Evolutionary conservation across 1,140 invertebrate genomes (phyloP), one percentile per base, ranked within the genome.

Genomic region (Probaryconus sp.): DNA sequence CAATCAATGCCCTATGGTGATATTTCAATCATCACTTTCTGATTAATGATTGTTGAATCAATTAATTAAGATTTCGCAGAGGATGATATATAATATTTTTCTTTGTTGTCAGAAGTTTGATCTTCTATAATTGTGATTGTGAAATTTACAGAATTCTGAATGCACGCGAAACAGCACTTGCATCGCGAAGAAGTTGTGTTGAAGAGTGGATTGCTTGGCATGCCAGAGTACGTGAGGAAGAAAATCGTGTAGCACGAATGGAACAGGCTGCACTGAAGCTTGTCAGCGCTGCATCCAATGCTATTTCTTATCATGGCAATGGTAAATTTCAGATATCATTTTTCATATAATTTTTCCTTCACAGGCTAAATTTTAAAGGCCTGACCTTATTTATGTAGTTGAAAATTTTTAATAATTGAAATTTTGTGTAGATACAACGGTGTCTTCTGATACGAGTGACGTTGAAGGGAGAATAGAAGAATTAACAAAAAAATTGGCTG

Each of bases 171-270:
- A 79, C 83, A 38, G 84, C 83, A 56, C 80, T 88, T 33, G 77
- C 79, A 5, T 83, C 85, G 17, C 81, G 87, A 28, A 85, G 84
- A 64, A 88, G 85, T 45, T 86, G 84, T 60, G 85, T 88, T 4
- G 83, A 88, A 45, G 82, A 88, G 56, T 87, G 83, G 85, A 88
- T 88, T 43, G 85, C 85, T 20, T 87, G 86, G 85, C 84, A 88
- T 64, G 78, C 86, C 11, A 82, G 79, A 58, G 76, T 88, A 33
- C 81, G 81, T 50, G 83, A 81, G 5, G 85, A 87, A 51, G 87
- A 88, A 45, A 82, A 82, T 37, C 82, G 82, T 48, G 82, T 88
- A 14, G 79, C 80, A 56, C 84, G 81, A 50, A 88, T 88, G 87
- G 87, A 88, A 78, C 78, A 86, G 28, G 79, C 85, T 45, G 84